phyloP scores from a whole-genome alignment of 2,113 vertebrate species.

The Plestiodon gilberti region DNA sequence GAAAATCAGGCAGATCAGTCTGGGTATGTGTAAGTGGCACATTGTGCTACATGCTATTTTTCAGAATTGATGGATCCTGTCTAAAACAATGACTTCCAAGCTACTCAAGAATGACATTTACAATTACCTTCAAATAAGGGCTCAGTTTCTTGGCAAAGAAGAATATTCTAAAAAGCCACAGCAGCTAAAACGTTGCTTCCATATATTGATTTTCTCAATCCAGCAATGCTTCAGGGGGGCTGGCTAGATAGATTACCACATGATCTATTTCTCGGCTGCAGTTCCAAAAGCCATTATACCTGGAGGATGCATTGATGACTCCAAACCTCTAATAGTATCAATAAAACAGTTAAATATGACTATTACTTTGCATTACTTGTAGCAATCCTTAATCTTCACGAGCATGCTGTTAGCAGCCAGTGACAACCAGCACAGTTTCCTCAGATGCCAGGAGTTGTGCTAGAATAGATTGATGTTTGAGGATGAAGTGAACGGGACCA shows the following conservation, averaged over 20 bases:
- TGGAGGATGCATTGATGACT: not conserved
- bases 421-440: not conserved
- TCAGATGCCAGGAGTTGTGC: not conserved
- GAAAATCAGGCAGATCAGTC: not conserved
- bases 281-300: slow-evolving; percentile 9
- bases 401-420: not conserved
- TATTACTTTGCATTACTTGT: not conserved
- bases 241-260: not conserved
- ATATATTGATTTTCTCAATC: not conserved
- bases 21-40: not conserved
- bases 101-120: not conserved
- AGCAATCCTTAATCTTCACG: not conserved
- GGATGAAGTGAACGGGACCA: not conserved
- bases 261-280: not conserved
- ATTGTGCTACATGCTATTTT: not conserved
- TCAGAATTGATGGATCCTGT: not conserved
- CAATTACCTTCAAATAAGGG: slow-evolving; percentile 32
- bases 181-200: not conserved
- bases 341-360: not conserved
- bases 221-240: not conserved
- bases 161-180: not conserved
- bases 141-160: not conserved
- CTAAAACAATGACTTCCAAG: not conserved
- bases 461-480: not conserved
- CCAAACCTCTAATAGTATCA: not conserved